A percentile compares a stretch with the other conserved stretches of the same genome.
These are phyloP conservation scores for Gallinago paraguaiae DNA, from an alignment of 2,113 vertebrate species.

Conservation along the genomic window DNA sequence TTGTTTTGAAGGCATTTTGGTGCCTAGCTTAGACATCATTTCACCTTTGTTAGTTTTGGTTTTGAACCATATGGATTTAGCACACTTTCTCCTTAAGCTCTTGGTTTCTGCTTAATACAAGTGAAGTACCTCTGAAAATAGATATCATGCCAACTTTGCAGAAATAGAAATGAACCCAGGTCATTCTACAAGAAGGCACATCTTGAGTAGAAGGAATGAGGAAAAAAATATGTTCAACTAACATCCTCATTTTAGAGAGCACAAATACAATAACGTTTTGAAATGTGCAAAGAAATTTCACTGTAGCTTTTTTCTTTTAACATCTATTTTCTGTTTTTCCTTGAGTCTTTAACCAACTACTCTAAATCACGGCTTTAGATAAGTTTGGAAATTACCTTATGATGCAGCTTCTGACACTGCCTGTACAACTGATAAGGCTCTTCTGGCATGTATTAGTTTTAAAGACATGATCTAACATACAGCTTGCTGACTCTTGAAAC, in stretches of 20 bases:
- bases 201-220: background rate
- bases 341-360: background rate
- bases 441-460: background rate
- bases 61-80: background rate
- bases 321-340: background rate
- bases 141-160: background rate
- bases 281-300: background rate
- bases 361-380: background rate
- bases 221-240: background rate
- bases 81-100: background rate
- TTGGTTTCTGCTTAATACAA: background rate
- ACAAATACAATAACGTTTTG: background rate
- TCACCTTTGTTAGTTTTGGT: background rate
- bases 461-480: background rate
- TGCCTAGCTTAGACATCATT: background rate
- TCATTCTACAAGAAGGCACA: background rate
- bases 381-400: background rate
- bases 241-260: background rate
- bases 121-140: background rate
- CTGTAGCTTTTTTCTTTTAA: background rate
- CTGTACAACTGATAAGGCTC: background rate
- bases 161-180: background rate
- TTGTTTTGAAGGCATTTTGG: background rate
- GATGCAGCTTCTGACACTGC: background rate
- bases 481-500: background rate